Base-by-base conservation (phyloP, 2,797 vertebrate genomes). In the Pantherophis alleghaniensis region DNA sequence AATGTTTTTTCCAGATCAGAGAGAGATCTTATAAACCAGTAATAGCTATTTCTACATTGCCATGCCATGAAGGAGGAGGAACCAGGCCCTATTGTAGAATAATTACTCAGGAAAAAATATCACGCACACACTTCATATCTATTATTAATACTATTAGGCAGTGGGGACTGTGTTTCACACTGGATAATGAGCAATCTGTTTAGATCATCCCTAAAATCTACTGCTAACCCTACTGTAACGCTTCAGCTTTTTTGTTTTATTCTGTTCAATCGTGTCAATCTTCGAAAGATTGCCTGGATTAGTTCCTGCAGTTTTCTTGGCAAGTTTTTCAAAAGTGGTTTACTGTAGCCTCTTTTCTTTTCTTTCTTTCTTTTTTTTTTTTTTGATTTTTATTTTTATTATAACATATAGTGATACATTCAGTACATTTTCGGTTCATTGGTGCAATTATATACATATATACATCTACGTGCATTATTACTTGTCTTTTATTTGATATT, bases 131-230 rank as follows among this genome's bases (percentile, higher is more conserved):
- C 96, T 95, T 95, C n/a, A 94, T 96, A 97, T 97, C 97, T 96
- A 95, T 97, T 97, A 96, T 95, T 97, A 97, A 97, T 97, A 95
- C 89, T 96, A 93, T 96, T 96, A 96, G 96, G 93, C 95, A 94
- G 96, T 92, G 93, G 95, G 94, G 95, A 94, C 94, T 32, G 7
- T 94, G 93, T 96, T 96, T 97, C 92, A 87, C 60, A 95, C 95
- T 94, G 95, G 94, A 90, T 97, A 96, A 97, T 95, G 94, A 97
- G 87, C 94, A 92, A 79, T 91, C 11, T 90, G 91, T 95, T 96
- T 96, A 96, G 93, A 96, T 94, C 92, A 94, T 87, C 92, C 95
- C 86, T 92, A 89, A 91, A 95, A 94, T 79, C 55, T 95, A 26
- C 55, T 63, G 94, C 94, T 91, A 93, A 94, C 32, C 69, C 12